Conservation (phyloP, 2,113 vertebrate species). For the Neotoma lepida region DNA sequence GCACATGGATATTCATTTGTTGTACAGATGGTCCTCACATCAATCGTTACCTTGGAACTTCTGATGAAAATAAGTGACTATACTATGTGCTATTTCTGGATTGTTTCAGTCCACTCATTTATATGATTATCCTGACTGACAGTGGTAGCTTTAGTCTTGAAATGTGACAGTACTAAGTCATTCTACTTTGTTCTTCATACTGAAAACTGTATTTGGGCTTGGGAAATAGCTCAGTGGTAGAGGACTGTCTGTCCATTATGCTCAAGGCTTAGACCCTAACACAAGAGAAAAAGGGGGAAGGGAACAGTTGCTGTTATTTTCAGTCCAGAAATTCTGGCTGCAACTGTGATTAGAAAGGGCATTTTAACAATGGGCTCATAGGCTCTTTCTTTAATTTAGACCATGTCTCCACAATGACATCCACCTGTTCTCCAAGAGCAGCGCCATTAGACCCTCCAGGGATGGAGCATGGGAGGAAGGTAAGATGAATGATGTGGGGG, state of each 20-base stretch:
- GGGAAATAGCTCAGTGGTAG: neutral
- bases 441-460: neutral
- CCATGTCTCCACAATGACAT: neutral
- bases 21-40: neutral
- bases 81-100: neutral
- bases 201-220: neutral
- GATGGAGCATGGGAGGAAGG: neutral
- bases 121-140: neutral
- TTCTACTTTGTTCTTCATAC: constrained; percentile 21
- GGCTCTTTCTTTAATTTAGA: neutral
- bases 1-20: neutral
- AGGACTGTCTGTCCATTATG: neutral
- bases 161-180: neutral
- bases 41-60: neutral
- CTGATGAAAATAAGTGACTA: neutral
- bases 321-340: neutral
- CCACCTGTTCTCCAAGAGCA: neutral
- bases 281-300: no score
- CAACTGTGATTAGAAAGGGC: neutral
- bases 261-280: neutral
- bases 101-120: neutral
- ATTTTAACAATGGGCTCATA: neutral
- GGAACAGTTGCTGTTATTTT: neutral
- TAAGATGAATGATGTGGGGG: neutral
- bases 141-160: neutral